A percentile compares a stretch with the other conserved stretches of the same genome.
These are phyloP conservation scores for Chymomyza fuscimana DNA, from an alignment of 2,888 invertebrate genomes.

Conservation along the genomic window DNA sequence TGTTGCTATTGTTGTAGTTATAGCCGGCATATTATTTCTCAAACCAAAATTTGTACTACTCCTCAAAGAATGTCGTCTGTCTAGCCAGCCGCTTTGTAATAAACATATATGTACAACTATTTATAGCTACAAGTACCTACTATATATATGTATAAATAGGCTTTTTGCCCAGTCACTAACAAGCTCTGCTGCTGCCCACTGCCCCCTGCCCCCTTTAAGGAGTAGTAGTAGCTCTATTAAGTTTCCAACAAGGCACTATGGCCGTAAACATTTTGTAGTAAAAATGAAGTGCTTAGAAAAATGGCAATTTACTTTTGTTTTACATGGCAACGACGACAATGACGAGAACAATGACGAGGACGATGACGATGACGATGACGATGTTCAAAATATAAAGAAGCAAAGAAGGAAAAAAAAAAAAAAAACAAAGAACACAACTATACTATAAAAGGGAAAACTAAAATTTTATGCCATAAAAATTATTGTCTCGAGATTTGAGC, in stretches of 20 bases:
- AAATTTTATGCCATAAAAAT: conserved; percentile 68
- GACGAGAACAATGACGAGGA: neutral
- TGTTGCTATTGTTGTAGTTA: no score
- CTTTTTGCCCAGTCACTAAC: neutral
- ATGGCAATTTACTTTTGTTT: conserved; percentile 71
- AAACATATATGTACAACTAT: neutral
- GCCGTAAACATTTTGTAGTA: conserved; percentile 41
- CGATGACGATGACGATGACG: neutral
- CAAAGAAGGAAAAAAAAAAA: conserved; percentile 1
- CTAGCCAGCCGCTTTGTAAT: neutral
- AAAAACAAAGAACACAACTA: conserved; percentile 30
- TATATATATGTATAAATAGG: no score
- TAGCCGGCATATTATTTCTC: neutral
- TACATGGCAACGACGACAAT: conserved; percentile 38
- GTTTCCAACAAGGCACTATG: neutral
- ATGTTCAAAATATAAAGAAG: neutral
- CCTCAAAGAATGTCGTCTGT: neutral
- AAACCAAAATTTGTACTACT: neutral
- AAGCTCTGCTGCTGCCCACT: neutral
- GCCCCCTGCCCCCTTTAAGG: neutral
- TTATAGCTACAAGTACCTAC: neutral
- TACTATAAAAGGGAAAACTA: conserved; percentile 54
- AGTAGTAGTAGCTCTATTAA: neutral
- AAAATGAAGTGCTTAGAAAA: conserved; percentile 69
- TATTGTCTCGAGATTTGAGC: conserved; percentile 69